Percentiles rank a stretch among this genome's conserved stretches.
Conservation (phyloP, 2,113 vertebrate genomes). For the Paratilapia polleni region DNA sequence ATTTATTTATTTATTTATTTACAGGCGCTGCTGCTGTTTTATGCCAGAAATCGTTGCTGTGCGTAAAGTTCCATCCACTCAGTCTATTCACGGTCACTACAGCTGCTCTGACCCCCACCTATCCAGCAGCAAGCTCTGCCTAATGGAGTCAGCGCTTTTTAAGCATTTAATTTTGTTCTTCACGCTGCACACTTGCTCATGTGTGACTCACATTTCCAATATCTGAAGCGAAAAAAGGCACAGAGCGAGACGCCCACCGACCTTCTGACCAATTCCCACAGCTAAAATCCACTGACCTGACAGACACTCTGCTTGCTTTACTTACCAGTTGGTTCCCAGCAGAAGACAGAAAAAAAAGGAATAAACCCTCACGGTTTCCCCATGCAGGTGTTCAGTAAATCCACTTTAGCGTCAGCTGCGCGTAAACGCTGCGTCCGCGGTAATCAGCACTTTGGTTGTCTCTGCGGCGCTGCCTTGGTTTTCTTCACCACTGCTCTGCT, state of each 20-base stretch:
- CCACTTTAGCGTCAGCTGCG: slow-evolving; percentile 63
- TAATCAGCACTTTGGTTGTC: slow-evolving; percentile 60
- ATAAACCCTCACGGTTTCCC: slow-evolving; percentile 64
- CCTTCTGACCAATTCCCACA: neutral
- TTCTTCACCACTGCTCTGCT: slow-evolving; percentile 74
- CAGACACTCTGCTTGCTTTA: neutral
- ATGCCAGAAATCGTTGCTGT: neutral
- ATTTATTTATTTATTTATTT: neutral
- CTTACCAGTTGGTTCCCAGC: slow-evolving; percentile 75
- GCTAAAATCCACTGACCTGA: neutral
- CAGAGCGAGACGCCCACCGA: neutral
- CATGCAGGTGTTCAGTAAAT: slow-evolving; percentile 78
- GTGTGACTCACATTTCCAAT: neutral
- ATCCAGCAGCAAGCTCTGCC: neutral
- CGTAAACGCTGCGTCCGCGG: slow-evolving; percentile 66
- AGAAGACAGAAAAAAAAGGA: slow-evolving; percentile 28
- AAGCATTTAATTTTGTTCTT: neutral
- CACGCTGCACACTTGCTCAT: neutral
- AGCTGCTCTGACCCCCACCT: neutral
- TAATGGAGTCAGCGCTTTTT: neutral
- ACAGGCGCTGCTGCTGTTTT: neutral
- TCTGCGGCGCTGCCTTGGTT: slow-evolving; percentile 72
- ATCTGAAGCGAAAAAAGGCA: neutral
- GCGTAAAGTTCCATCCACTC: slow-evolving; percentile 13
- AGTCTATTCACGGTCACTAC: neutral